Base-by-base conservation (phyloP, 2,888 invertebrate species). In the Pandemis cinnamomeana region DNA sequence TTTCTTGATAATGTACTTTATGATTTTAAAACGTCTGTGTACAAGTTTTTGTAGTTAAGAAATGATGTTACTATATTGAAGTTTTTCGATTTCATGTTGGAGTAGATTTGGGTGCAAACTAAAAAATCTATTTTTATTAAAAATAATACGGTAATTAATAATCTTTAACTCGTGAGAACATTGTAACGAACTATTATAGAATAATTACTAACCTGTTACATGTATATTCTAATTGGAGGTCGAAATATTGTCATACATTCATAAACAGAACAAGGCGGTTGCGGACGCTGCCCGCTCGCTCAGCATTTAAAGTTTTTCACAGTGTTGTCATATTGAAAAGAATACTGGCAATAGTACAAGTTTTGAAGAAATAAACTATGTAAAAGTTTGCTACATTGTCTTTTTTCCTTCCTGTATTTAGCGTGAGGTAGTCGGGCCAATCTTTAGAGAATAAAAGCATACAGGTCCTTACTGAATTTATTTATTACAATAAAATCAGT, bases 341-440 rank as follows among this genome's bases (percentile, higher is more conserved):
- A 78, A 82, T 81, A 82, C 87, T 88, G 90, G 84, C 87, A 88
- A 87, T 86, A 84, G 82, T 83, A 83, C 83, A 85, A 83, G 86
- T 91, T 91, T 91, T 89, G 87, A 88, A 87, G 78, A 85, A 91
- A 89, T 91, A 81, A 91, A 89, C 83, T 83, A 82, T 87, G 84
- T 85, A 86, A 88, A 84, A 85, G 82, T 84, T 86, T 84, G 79
- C 77, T 83, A 78, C 76, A 7, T 51, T 15, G 75, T 67, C 79
- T 86, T 85, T 88, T 58, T 13, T 10, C 20, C 53, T 20, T 42
- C 55, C 55, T 11, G 4, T 27, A 5, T 44, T 44, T 5, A 7
- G 7, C 8, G 44, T 7, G 44, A 44, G 8, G 6, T 44, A 44
- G 7, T 44, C 8, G 8, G 44, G 5, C 7, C 44, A 7, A 7